Percentiles rank a stretch among this genome's conserved stretches.
phyloP scores from a whole-genome alignment of 1,140 invertebrate genomes.

The Myzus persicae region DNA sequence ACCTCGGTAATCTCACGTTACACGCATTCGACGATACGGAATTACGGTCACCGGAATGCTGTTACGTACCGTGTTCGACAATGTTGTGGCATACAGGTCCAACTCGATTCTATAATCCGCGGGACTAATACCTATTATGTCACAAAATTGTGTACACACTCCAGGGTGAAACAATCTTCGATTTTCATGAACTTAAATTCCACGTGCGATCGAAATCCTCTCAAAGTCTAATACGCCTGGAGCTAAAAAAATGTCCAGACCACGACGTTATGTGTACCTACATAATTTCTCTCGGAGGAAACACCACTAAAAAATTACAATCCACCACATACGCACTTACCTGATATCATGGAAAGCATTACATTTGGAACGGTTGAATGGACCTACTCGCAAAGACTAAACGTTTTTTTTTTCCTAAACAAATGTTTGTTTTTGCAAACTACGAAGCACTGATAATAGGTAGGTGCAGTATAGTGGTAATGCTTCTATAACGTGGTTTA shows the following conservation, averaged over 20 bases:
- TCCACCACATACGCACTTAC: not conserved
- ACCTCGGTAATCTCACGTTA: not conserved
- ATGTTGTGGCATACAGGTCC: not conserved
- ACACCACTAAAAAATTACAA: not conserved
- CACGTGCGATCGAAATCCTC: not conserved
- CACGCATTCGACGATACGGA: not conserved
- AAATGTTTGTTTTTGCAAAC: too few species aligned
- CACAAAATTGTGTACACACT: not conserved
- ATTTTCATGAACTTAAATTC: not conserved
- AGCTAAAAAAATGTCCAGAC: not conserved
- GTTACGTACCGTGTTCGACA: not conserved
- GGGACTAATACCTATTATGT: not conserved
- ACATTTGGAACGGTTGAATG: too few species aligned
- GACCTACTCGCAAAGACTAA: too few species aligned
- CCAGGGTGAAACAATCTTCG: not conserved
- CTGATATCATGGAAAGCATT: too few species aligned
- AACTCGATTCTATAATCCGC: not conserved
- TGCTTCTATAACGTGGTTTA: not conserved
- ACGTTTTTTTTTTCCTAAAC: too few species aligned
- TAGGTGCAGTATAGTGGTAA: not conserved
- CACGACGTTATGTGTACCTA: not conserved
- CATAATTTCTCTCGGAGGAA: not conserved
- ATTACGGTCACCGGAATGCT: not conserved
- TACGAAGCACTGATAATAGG: too few species aligned
- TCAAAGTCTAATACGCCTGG: not conserved